Evolutionary conservation across 2,888 invertebrate species (phyloP).

Genomic region (Rapana venosa): DNA sequence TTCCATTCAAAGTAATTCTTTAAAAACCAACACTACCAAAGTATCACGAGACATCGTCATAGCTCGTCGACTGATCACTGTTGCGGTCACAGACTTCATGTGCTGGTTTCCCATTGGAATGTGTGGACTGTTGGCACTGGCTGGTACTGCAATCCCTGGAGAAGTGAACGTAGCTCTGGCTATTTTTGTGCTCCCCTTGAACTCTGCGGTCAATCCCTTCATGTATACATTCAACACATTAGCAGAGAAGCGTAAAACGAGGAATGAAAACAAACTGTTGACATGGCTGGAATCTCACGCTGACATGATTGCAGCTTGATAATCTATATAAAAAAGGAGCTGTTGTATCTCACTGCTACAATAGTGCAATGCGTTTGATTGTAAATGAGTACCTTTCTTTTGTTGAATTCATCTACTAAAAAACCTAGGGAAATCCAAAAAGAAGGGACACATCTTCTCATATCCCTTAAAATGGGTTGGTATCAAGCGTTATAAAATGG

Average conservation of each 20-base stretch:
- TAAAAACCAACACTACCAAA: not conserved
- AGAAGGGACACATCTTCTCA: too few species aligned
- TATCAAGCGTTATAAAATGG: too few species aligned
- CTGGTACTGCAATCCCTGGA: not conserved
- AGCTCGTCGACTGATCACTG: not conserved
- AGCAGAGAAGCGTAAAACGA: not conserved
- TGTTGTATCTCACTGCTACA: too few species aligned
- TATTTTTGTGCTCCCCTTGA: not conserved
- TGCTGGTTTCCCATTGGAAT: conserved; percentile 16
- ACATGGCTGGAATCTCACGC: not conserved
- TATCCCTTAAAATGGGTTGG: too few species aligned
- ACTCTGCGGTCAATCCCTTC: not conserved
- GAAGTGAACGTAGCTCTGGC: not conserved
- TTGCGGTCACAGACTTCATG: not conserved
- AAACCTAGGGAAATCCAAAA: too few species aligned
- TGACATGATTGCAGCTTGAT: not conserved
- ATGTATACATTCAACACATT: conserved; percentile 5
- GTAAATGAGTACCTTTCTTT: too few species aligned
- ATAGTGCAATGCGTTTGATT: too few species aligned
- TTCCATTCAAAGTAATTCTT: not conserved
- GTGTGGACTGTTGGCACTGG: not conserved
- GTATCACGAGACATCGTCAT: not conserved
- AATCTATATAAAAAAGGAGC: too few species aligned
- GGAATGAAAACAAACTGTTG: not conserved
- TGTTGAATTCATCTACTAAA: too few species aligned